Conservation (phyloP, 2,797 vertebrate species). For the Dermochelys coriacea region DNA sequence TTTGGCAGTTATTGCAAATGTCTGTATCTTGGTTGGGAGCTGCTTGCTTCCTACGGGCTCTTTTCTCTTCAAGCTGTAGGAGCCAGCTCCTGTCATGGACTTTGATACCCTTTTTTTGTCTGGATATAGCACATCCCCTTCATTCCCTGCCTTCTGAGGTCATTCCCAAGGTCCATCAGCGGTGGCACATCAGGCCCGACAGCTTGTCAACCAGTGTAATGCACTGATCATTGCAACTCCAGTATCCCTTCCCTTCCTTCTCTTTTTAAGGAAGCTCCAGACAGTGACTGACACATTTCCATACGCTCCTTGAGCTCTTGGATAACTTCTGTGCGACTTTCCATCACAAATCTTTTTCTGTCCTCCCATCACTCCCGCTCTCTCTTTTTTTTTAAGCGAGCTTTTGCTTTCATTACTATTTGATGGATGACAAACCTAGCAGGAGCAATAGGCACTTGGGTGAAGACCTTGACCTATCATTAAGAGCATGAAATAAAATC, state of each 20-base stretch:
- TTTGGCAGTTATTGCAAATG: too few species aligned
- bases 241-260: neutral
- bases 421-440: slow-evolving; percentile 5
- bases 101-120: neutral
- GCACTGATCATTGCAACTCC: neutral
- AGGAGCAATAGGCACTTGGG: neutral
- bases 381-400: neutral
- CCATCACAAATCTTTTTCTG: neutral
- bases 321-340: neutral
- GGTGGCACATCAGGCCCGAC: neutral
- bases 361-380: neutral
- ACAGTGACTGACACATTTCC: slow-evolving; percentile 20
- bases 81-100: too few species aligned
- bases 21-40: too few species aligned
- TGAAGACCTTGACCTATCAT: neutral
- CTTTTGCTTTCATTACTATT: neutral
- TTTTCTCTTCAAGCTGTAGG: too few species aligned
- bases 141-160: neutral
- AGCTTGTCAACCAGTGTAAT: neutral
- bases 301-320: neutral
- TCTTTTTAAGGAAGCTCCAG: slow-evolving; percentile 1
- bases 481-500: neutral
- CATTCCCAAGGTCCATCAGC: neutral
- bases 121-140: neutral
- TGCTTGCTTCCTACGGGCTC: too few species aligned